A percentile compares a stretch with the other conserved stretches of the same genome.
phyloP scores from a whole-genome alignment of 1,140 invertebrate genomes.

The Archivesica marissinica region DNA sequence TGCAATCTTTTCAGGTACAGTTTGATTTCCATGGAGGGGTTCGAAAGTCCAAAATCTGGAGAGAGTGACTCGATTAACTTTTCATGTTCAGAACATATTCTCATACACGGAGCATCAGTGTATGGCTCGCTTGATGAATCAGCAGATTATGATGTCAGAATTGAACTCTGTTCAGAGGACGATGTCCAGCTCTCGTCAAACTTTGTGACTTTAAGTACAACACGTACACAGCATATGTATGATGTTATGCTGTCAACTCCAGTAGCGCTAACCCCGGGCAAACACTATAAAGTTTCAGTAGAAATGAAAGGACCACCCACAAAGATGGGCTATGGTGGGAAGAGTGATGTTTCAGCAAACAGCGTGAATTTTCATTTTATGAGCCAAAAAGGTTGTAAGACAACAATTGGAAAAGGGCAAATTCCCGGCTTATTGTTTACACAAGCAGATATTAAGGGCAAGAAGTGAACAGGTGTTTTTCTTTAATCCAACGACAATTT shows the following conservation, averaged over 20 bases:
- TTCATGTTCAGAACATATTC: slow-evolving; percentile 48
- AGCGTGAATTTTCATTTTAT: slow-evolving; percentile 52
- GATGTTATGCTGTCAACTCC: slow-evolving; percentile 32
- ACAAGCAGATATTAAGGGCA: not conserved
- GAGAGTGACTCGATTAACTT: slow-evolving; percentile 38
- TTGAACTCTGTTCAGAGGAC: slow-evolving; percentile 33
- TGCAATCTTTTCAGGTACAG: slow-evolving; percentile 36
- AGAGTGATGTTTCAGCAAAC: slow-evolving; percentile 3
- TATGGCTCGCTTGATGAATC: slow-evolving; percentile 56
- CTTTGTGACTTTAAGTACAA: slow-evolving; percentile 32
- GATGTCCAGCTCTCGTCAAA: slow-evolving; percentile 14
- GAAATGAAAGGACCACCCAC: slow-evolving; percentile 55
- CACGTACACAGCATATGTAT: slow-evolving; percentile 44
- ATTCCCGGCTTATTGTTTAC: slow-evolving; percentile 56
- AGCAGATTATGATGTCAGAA: slow-evolving; percentile 45
- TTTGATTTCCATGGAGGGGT: slow-evolving; percentile 47
- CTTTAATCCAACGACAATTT: too few relatives aligned
- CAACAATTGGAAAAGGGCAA: slow-evolving; percentile 45
- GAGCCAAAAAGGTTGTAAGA: slow-evolving; percentile 1
- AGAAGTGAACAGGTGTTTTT: too few relatives aligned
- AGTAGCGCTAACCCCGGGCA: slow-evolving; percentile 23
- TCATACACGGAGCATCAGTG: slow-evolving; percentile 45
- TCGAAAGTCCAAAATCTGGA: not conserved
- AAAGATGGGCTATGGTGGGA: slow-evolving; percentile 47
- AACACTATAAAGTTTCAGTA: slow-evolving; percentile 31